Percentiles rank a stretch among this genome's conserved stretches.
Evolutionary conservation across 2,113 vertebrate species (phyloP).

Genomic region (Cyprinodon tularosa): DNA sequence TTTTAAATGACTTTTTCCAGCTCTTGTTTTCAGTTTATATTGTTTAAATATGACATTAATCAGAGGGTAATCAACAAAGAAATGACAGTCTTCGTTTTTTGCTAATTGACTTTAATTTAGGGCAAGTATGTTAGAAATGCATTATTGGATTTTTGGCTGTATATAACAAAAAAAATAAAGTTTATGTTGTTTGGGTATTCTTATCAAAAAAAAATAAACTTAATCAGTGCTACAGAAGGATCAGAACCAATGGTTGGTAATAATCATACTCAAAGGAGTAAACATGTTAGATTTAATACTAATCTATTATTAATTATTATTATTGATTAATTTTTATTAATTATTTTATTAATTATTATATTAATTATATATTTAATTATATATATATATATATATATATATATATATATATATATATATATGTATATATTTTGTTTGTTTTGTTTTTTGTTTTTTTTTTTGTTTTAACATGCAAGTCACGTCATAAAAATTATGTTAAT

Average conservation of each 20-base stretch:
- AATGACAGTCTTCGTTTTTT: background rate
- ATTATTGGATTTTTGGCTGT: background rate
- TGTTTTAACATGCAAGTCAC: too few species aligned
- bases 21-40: background rate
- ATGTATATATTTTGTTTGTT: too few species aligned
- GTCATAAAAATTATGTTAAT: too few species aligned
- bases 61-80: background rate
- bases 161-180: background rate
- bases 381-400: too few species aligned
- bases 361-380: too few species aligned
- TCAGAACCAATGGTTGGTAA: background rate
- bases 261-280: background rate
- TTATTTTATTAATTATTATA: too few species aligned
- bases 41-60: background rate
- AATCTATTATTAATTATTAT: too few species aligned
- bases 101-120: background rate
- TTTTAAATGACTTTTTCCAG: constrained; percentile 30
- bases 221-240: background rate
- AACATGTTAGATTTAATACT: background rate
- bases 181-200: background rate
- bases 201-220: background rate
- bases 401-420: too few species aligned
- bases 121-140: background rate
- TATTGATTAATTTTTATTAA: too few species aligned
- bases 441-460: too few species aligned